A percentile compares a stretch with the other conserved stretches of the same genome.
These are phyloP conservation scores for Venustoraphidia nigricollis DNA, from an alignment of 2,888 invertebrate genomes.

Conservation along the genomic window DNA sequence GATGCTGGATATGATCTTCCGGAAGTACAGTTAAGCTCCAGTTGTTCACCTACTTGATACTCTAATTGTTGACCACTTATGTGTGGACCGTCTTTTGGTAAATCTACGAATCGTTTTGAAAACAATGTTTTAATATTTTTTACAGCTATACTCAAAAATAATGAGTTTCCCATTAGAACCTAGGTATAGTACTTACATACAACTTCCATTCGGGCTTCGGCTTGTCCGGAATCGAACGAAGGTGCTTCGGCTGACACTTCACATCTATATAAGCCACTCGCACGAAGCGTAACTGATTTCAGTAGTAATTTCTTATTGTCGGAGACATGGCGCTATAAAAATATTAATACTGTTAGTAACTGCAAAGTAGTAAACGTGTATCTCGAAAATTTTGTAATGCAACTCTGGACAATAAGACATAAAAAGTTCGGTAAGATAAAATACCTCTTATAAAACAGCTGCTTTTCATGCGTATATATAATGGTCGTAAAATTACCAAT, in stretches of 20 bases:
- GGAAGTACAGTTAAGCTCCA: slow-evolving; percentile 62
- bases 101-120: slow-evolving; percentile 26
- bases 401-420: neutral
- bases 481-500: too few relatives aligned
- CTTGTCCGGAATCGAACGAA: slow-evolving; percentile 57
- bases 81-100: slow-evolving; percentile 57
- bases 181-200: slow-evolving; percentile 46
- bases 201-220: slow-evolving; percentile 63
- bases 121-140: too few relatives aligned
- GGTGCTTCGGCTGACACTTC: slow-evolving; percentile 69
- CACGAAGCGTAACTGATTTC: slow-evolving; percentile 49
- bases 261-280: slow-evolving; percentile 57
- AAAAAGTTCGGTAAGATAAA: too few relatives aligned
- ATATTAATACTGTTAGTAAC: neutral
- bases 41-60: slow-evolving; percentile 56
- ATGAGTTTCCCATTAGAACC: neutral
- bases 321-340: slow-evolving; percentile 45
- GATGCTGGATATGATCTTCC: slow-evolving; percentile 63
- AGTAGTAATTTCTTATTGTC: slow-evolving; percentile 50
- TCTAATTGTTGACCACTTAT: slow-evolving; percentile 58
- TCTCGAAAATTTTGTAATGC: neutral
- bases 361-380: neutral
- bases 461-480: too few relatives aligned
- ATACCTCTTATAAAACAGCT: too few relatives aligned
- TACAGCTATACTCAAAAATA: neutral